Base-by-base conservation (phyloP, 1,140 invertebrate species). In the Luehdorfia chinensis region DNA sequence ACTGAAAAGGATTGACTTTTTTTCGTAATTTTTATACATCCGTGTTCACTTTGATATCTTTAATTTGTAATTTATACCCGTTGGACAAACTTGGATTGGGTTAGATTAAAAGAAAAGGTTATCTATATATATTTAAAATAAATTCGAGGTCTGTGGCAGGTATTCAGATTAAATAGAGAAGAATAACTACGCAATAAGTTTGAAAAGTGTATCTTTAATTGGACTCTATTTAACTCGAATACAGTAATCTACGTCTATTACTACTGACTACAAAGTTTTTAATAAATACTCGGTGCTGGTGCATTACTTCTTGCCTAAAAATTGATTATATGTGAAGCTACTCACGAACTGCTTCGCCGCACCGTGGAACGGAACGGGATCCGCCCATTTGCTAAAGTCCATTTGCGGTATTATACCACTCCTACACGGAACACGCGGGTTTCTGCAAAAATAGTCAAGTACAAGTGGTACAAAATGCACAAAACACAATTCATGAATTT, bases 341-440 rank as follows among this genome's bases (percentile, higher is more conserved):
- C 91, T 91, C 85, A 92, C 90, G 69, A 90, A 93, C 84, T 90
- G 81, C 54, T 90, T 88, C 16, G 88, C 83, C 50, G 88, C 67
- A 52, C 78, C 77, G 43, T 70, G 66, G 55, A 87, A 80, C 16
- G 88, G 85, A 45, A 79, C 72, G 9, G 75, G 78, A 23, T 96
- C 94, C 2, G 94, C 94, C 95, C 95, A 97, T 78, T 96, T 96
- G 53, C 89, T 92, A 52, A 96, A 90, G 79, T 97, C 95, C 58
- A 97, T 94, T 50, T 91, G 90, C 7, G 95, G 94, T 43, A 97
- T 89, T 16, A 96, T 90, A 32, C 94, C 94, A 72, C 94, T 96
- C 78, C 93, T 91, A 81, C 95, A 97, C 7, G 95, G 94, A 48
- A 97, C 95, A 69, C 95, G 89, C 7, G 95, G 95, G 85, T 96